phyloP scores from a whole-genome alignment of 2,113 vertebrate genomes.

The Cricetomys ansorgei region DNA sequence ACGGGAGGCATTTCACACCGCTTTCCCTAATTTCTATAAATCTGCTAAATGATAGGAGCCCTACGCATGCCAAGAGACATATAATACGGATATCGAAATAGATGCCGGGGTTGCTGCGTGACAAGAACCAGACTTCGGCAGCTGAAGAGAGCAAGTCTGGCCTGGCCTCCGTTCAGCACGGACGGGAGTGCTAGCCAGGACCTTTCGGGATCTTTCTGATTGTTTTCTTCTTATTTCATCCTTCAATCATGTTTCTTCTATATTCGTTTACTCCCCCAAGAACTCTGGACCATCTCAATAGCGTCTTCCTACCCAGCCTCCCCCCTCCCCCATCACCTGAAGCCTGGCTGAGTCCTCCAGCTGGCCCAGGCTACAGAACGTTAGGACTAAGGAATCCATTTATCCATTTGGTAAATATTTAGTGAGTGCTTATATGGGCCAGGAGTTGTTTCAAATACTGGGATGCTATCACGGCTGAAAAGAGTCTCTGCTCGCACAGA shows the following conservation, averaged over 20 bases:
- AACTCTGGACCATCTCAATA: neutral
- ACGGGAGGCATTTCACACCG: conserved; percentile 74
- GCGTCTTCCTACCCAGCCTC: neutral
- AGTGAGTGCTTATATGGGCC: neutral
- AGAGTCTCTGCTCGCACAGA: neutral
- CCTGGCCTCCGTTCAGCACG: conserved; percentile 52
- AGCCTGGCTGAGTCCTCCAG: neutral
- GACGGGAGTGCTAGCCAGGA: neutral
- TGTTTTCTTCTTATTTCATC: conserved; percentile 47
- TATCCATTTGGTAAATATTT: conserved; percentile 20
- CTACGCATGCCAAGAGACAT: conserved; percentile 71
- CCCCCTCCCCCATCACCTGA: neutral
- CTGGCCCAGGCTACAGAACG: neutral
- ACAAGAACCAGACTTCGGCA: conserved; percentile 78
- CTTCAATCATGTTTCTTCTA: conserved; percentile 52
- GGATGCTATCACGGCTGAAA: neutral
- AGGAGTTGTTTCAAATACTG: neutral
- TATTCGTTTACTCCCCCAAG: conserved; percentile 49
- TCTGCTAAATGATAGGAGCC: conserved; percentile 72
- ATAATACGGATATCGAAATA: conserved; percentile 75
- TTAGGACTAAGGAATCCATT: neutral
- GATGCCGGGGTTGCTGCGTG: conserved; percentile 69
- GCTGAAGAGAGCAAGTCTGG: conserved; percentile 61
- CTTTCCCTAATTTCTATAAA: conserved; percentile 76
- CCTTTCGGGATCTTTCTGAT: conserved; percentile 22